Evolutionary conservation across 2,797 vertebrate species (phyloP).

Genomic region (Eulemur coronatus): DNA sequence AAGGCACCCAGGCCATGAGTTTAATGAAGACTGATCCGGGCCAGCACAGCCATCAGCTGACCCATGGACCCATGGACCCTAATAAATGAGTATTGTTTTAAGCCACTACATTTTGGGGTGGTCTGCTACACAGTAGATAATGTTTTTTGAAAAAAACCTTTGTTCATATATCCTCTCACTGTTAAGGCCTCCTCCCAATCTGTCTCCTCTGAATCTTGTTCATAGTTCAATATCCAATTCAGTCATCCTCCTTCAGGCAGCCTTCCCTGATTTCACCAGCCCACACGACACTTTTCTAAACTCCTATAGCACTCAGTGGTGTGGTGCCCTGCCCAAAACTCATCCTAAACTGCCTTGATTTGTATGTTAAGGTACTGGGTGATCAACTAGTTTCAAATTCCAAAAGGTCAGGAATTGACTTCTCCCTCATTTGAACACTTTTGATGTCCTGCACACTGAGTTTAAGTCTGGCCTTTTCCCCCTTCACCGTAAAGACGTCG

Average conservation of each 20-base stretch:
- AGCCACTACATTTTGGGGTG: neutral
- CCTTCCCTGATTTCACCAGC: neutral
- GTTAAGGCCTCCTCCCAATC: neutral
- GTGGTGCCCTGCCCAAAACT: neutral
- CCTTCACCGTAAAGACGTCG: neutral
- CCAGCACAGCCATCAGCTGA: neutral
- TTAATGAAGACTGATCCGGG: neutral
- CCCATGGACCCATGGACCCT: neutral
- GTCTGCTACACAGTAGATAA: neutral
- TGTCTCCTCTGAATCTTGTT: neutral
- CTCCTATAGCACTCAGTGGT: neutral
- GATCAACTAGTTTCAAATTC: neutral
- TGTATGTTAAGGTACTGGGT: no score
- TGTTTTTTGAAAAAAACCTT: neutral
- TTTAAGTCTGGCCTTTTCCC: neutral
- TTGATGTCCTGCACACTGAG: neutral
- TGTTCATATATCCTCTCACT: neutral
- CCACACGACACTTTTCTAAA: neutral
- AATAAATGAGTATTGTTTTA: neutral
- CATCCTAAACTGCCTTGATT: neutral
- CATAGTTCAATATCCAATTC: rapidly evolving
- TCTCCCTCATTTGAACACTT: neutral
- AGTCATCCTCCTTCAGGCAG: neutral
- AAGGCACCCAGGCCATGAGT: neutral
- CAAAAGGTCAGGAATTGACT: neutral